Conservation (phyloP, 1,140 invertebrate genomes). For the Metopolophium dirhodum region DNA sequence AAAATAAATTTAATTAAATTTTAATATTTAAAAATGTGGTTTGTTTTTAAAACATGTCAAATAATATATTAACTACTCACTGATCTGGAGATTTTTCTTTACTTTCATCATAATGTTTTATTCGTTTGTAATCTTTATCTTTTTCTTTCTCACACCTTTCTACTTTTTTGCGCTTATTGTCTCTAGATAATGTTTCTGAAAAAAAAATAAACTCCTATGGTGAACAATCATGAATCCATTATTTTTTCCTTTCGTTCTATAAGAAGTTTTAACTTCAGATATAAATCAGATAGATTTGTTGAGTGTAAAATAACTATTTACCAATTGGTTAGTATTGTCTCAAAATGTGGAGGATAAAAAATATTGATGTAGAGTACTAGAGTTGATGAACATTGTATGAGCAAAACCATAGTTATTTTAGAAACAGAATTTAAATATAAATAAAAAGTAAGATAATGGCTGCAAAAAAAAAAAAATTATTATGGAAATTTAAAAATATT, state of each 20-base stretch:
- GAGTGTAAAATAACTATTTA: background rate
- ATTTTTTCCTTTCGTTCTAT: background rate
- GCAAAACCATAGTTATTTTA: background rate
- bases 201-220: background rate
- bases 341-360: background rate
- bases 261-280: background rate
- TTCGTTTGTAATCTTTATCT: conserved; percentile 41
- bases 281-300: background rate
- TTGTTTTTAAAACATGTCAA: background rate
- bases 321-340: background rate
- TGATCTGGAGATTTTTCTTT: conserved; percentile 45
- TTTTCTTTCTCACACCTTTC: conserved; percentile 32
- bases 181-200: conserved; percentile 31
- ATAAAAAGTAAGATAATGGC: background rate
- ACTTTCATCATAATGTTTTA: conserved; percentile 31
- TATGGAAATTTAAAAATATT: background rate
- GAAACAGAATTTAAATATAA: background rate
- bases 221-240: background rate
- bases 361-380: too few species aligned
- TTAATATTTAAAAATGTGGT: too few species aligned
- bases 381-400: background rate
- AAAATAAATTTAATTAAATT: background rate
- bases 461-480: background rate
- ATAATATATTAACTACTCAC: conserved; percentile 21
- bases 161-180: conserved; percentile 18